phyloP scores from a whole-genome alignment of 2,888 invertebrate genomes.

The Apodemia duryi region DNA sequence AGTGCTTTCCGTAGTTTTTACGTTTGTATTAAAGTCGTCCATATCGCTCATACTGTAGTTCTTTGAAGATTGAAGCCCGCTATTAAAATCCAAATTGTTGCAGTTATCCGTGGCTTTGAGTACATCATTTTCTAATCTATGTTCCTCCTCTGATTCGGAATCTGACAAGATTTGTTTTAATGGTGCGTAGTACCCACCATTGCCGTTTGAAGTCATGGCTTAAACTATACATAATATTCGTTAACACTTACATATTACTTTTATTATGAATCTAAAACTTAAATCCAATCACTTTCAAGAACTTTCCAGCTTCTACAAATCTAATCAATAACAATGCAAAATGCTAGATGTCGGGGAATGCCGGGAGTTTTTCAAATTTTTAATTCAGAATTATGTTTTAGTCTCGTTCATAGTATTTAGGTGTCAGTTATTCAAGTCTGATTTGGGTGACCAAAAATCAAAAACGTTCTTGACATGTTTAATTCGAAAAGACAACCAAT shows the following conservation, averaged over 20 bases:
- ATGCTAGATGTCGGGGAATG: too few relatives aligned
- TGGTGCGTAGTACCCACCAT: slow-evolving; percentile 83
- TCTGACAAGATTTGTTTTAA: slow-evolving; percentile 88
- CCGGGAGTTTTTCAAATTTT: too few relatives aligned
- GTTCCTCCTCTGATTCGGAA: slow-evolving; percentile 87
- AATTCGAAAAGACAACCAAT: not conserved
- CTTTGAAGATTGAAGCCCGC: slow-evolving; percentile 64
- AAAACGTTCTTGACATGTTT: too few relatives aligned
- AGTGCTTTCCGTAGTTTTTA: slow-evolving; percentile 67
- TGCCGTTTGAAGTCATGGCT: slow-evolving; percentile 69
- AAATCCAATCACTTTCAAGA: not conserved
- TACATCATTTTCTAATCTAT: slow-evolving; percentile 56
- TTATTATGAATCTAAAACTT: not conserved
- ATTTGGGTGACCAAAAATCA: too few relatives aligned
- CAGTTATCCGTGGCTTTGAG: slow-evolving; percentile 57
- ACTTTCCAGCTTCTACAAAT: too few relatives aligned
- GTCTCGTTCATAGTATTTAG: too few relatives aligned
- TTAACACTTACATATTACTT: slow-evolving; percentile 25
- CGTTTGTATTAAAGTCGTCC: slow-evolving; percentile 69
- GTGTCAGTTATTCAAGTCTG: too few relatives aligned
- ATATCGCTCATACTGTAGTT: slow-evolving; percentile 69
- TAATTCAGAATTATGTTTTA: too few relatives aligned
- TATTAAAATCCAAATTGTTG: slow-evolving; percentile 68
- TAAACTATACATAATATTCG: slow-evolving; percentile 24
- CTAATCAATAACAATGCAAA: slow-evolving; percentile 8